Conservation (phyloP, 2,888 invertebrate genomes). For the Dryadula phaetusa region DNA sequence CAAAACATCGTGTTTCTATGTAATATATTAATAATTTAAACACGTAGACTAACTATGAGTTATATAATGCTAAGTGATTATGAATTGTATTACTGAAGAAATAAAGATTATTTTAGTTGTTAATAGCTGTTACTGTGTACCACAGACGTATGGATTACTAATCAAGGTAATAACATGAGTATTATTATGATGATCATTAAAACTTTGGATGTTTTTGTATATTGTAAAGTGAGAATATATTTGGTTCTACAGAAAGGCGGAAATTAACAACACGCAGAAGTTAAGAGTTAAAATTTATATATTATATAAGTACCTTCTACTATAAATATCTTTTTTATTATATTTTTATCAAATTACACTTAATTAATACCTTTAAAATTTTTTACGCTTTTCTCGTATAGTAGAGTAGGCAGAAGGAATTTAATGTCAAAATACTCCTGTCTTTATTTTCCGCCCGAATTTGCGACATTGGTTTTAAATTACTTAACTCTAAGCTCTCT, state of each 20-base stretch:
- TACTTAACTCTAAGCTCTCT: too few species aligned
- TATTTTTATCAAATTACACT: too few species aligned
- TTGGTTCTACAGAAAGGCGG: background rate
- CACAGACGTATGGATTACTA: slow-evolving; percentile 30
- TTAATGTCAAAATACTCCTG: too few species aligned
- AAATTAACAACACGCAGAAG: background rate
- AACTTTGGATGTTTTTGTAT: slow-evolving; percentile 25
- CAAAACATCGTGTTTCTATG: slow-evolving; percentile 56
- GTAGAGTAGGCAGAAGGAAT: too few species aligned
- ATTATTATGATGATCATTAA: slow-evolving; percentile 25
- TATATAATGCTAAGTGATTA: background rate
- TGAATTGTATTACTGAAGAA: background rate
- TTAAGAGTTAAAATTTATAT: background rate
- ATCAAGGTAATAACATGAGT: slow-evolving; percentile 27
- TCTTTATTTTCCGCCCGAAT: too few species aligned
- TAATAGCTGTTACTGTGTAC: background rate
- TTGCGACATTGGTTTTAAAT: too few species aligned
- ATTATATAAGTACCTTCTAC: background rate
- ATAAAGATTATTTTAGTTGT: slow-evolving; percentile 20
- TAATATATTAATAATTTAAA: slow-evolving; percentile 45
- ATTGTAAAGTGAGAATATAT: slow-evolving; percentile 5
- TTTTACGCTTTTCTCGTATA: too few species aligned
- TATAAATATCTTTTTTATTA: too few species aligned
- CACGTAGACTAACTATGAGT: slow-evolving; percentile 34
- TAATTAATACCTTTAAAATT: too few species aligned